A percentile compares a stretch with the other conserved stretches of the same genome.
These are phyloP conservation scores for Xyliphius kryptos DNA, from an alignment of 2,113 vertebrate species.

Conservation along the genomic window DNA sequence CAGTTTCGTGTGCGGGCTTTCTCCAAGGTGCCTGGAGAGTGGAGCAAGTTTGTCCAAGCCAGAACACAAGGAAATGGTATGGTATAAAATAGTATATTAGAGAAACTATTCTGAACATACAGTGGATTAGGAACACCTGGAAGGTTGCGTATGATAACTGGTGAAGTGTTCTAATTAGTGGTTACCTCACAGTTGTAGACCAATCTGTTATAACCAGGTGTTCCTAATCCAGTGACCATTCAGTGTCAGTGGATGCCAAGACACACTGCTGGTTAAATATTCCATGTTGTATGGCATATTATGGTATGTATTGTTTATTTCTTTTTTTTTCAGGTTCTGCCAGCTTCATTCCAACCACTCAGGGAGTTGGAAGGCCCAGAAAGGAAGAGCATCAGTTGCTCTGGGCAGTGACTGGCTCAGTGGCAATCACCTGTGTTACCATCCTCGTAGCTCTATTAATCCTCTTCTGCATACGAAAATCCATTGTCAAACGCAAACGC, in stretches of 20 bases:
- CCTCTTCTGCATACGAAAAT: slow-evolving; percentile 91
- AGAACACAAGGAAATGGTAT: slow-evolving; percentile 77
- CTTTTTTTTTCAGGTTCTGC: slow-evolving; percentile 49
- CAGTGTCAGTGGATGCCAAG: no score
- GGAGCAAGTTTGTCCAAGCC: slow-evolving; percentile 78
- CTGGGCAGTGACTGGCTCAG: slow-evolving; percentile 85
- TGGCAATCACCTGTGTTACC: slow-evolving; percentile 89
- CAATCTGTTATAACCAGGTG: no score
- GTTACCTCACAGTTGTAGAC: no score
- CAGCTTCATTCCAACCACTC: slow-evolving; percentile 68
- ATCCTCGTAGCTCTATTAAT: slow-evolving; percentile 85
- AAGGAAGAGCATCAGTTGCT: slow-evolving; percentile 79
- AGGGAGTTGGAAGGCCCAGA: slow-evolving; percentile 63
- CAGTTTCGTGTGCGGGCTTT: slow-evolving; percentile 89
- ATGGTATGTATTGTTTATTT: no score
- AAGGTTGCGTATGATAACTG: no score
- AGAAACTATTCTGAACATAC: no score
- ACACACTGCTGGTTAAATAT: no score
- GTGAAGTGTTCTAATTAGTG: no score
- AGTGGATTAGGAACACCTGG: no score
- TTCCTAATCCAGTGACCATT: no score
- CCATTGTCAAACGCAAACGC: slow-evolving; percentile 79
- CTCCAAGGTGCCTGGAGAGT: slow-evolving; percentile 86
- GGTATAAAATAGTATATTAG: no score
- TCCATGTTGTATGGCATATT: no score